Percentiles rank a stretch among this genome's conserved stretches.
Conservation (phyloP, 2,888 invertebrate genomes). For the Machimus atricapillus region DNA sequence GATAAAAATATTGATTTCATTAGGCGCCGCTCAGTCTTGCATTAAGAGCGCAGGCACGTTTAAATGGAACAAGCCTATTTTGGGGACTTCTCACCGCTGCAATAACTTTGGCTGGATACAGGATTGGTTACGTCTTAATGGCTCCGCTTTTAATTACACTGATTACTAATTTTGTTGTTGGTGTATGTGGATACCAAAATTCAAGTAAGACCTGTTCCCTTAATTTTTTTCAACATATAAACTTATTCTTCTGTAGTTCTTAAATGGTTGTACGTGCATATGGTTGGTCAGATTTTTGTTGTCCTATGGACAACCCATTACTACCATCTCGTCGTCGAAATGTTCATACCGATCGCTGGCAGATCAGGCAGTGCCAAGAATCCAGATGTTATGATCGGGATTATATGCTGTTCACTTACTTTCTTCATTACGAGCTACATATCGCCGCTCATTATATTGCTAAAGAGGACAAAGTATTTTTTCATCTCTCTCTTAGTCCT, state of each 20-base stretch:
- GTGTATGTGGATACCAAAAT: constrained; percentile 52
- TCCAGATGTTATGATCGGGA: constrained; percentile 63
- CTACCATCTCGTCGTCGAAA: constrained; percentile 53
- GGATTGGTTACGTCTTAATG: constrained; percentile 53
- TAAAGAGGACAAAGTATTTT: constrained; percentile 52
- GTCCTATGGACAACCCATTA: constrained; percentile 54
- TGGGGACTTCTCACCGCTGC: constrained; percentile 54
- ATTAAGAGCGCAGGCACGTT: constrained; percentile 54
- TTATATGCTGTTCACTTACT: constrained; percentile 58
- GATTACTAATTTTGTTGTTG: constrained; percentile 51
- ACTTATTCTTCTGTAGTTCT: constrained; percentile 49
- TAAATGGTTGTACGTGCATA: constrained; percentile 54
- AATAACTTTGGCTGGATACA: constrained; percentile 53
- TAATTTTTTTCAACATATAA: not conserved
- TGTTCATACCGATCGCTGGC: constrained; percentile 62
- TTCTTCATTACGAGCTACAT: constrained; percentile 60
- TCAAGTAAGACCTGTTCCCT: constrained; percentile 49
- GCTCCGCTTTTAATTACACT: constrained; percentile 52
- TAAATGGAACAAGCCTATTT: constrained; percentile 54
- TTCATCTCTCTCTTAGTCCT: constrained; percentile 52
- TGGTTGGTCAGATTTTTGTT: constrained; percentile 54
- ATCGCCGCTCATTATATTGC: constrained; percentile 54
- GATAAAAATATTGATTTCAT: not conserved
- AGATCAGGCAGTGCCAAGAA: constrained; percentile 62
- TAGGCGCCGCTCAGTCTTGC: constrained; percentile 55